phyloP scores from a whole-genome alignment of 2,113 vertebrate species.

The Tetraodon nigroviridis region DNA sequence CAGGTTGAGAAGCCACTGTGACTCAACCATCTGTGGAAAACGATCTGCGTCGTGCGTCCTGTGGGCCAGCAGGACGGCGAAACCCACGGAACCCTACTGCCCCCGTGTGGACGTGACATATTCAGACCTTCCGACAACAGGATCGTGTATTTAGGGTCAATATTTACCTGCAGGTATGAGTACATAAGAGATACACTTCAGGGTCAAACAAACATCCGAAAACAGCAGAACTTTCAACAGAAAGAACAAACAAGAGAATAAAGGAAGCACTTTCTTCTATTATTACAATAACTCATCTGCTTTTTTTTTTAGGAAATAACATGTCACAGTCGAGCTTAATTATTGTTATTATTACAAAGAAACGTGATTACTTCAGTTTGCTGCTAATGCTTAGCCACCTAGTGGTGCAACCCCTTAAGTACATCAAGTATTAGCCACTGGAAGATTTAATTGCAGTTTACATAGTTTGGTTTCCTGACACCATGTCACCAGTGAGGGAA shows the following conservation, averaged over 20 bases:
- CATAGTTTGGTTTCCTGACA: conserved; percentile 46
- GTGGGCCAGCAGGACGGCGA: conserved; percentile 2
- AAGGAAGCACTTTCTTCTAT: conserved; percentile 2
- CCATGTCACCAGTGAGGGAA: conserved; percentile 34
- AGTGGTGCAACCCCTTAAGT: conserved; percentile 59
- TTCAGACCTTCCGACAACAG: not conserved
- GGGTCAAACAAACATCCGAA: conserved; percentile 43
- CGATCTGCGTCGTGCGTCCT: not conserved
- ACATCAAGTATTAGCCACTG: conserved; percentile 56
- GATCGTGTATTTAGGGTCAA: conserved; percentile 3
- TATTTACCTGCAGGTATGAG: conserved; percentile 58
- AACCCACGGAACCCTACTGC: conserved; percentile 59
- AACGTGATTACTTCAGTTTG: conserved; percentile 10
- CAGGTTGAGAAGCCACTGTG: conserved; percentile 1
- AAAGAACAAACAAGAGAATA: conserved; percentile 6
- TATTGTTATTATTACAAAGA: no score
- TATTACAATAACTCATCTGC: not conserved
- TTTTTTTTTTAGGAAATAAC: conserved; percentile 20
- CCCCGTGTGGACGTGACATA: conserved; percentile 54
- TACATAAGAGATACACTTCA: conserved; percentile 53
- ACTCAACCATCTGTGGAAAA: conserved; percentile 30
- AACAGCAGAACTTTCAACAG: conserved; percentile 53
- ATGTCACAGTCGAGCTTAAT: conserved; percentile 27
- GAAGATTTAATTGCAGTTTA: conserved; percentile 34
- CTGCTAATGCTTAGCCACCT: conserved; percentile 60